A percentile compares a stretch with the other conserved stretches of the same genome.
These are phyloP conservation scores for Phoxinus dragarum DNA, from an alignment of 2,797 vertebrate species.

Conservation along the genomic window DNA sequence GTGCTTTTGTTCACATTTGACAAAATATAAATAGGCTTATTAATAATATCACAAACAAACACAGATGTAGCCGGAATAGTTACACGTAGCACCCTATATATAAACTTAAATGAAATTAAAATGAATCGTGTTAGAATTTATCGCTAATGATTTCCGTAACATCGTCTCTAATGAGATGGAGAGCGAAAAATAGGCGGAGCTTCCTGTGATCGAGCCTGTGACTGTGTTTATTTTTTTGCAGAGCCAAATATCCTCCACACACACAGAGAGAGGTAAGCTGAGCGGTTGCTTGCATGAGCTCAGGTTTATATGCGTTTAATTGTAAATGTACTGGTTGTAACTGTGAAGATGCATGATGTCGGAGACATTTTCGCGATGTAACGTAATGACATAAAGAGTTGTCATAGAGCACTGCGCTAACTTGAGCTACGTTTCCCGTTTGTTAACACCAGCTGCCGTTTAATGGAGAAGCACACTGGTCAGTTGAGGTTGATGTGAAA, in stretches of 20 bases:
- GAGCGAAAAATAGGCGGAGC: constrained; percentile 54
- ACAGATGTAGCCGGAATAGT: background rate
- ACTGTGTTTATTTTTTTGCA: constrained; percentile 16
- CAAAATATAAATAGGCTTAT: background rate
- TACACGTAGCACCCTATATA: too few species aligned
- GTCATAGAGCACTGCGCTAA: constrained; percentile 13
- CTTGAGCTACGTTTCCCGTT: background rate
- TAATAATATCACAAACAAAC: background rate
- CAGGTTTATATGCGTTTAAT: background rate
- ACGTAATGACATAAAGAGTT: background rate
- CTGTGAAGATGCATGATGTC: background rate
- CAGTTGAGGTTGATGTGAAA: background rate
- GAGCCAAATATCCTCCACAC: background rate
- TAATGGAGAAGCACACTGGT: background rate
- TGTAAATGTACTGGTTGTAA: background rate
- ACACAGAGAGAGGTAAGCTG: constrained; percentile 42
- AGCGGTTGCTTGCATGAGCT: background rate
- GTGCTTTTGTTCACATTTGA: background rate
- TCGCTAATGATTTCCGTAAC: background rate
- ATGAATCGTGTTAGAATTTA: background rate
- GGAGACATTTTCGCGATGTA: background rate
- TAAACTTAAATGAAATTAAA: background rate
- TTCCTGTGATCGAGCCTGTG: constrained; percentile 56
- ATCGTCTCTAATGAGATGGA: background rate
- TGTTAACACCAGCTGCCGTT: background rate